Evolutionary conservation across 2,888 invertebrate genomes (phyloP), one percentile per base, ranked within the genome.

Genomic region (Patella depressa): DNA sequence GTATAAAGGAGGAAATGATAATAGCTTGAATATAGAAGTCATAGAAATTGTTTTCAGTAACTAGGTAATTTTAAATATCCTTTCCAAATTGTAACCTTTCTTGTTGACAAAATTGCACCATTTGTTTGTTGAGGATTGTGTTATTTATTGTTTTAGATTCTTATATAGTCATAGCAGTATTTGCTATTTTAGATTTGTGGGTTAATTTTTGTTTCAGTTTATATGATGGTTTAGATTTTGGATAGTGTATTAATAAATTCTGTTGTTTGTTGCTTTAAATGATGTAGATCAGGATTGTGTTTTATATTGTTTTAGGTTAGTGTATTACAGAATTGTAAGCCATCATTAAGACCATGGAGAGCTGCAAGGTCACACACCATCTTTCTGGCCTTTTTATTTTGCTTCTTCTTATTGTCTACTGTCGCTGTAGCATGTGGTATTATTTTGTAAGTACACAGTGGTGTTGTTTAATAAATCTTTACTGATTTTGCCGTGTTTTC

Each of bases 291-390:
- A 19, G 17, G 17, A 59, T 57, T 19, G 59, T 59, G 59, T n/a
- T 14, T 74, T 71, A 54, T 71, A 72, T 72, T 74, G 12, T 85
- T 87, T 17, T 83, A 92, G 86, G 91, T 92, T 78, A 93, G 94
- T 78, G 93, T 95, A 0, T 85, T 94, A 76, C 91, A 93, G 78
- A 94, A 94, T 80, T 95, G 95, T 87, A 94, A 94, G 86, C 95
- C 95, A 14, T 94, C 95, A 0, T 93, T 93, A 9, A 93, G 93
- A 82, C 92, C 94, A 0, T 95, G 95, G 95, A 91, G 94, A 76
- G 95, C 95, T 2, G 94, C 96, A 17, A 95, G 95, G 88, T 95
- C 95, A 0, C 94, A 96, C 88, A 96, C 96, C 0, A 93, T 95
- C 77, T 94, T 96, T 84, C 93, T 91, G 53, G 85, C 82, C 5